These are phyloP conservation scores for Mesoligia furuncula DNA, from an alignment of 2,888 invertebrate species.

Conservation along the genomic window DNA sequence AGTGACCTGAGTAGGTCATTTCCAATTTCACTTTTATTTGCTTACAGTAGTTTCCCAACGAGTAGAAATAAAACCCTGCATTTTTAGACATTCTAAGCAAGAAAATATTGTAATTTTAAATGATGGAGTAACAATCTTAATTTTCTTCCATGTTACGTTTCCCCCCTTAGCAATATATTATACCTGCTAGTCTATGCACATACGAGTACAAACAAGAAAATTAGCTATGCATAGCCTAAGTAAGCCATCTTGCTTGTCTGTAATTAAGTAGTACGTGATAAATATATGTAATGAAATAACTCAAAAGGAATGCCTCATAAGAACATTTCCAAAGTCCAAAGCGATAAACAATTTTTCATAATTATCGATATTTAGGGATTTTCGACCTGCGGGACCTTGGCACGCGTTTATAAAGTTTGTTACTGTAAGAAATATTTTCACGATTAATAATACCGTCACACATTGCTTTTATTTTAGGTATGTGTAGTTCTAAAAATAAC, in stretches of 20 bases:
- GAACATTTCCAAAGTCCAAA: conserved; percentile 7
- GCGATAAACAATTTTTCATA: conserved; percentile 19
- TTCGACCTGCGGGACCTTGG: background rate
- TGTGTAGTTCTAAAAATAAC: background rate
- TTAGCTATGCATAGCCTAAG: background rate
- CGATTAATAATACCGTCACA: background rate
- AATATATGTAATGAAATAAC: conserved; percentile 25
- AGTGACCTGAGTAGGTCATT: background rate
- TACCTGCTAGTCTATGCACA: background rate
- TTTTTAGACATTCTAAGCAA: background rate
- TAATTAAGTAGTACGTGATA: conserved; percentile 29
- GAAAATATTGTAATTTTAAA: background rate
- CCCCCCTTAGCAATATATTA: background rate
- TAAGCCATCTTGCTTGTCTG: conserved; percentile 13
- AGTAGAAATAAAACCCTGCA: background rate
- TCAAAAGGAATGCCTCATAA: conserved; percentile 23
- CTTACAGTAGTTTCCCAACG: background rate
- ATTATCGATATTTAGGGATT: background rate
- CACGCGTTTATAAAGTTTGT: conserved; percentile 1
- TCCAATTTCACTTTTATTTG: background rate
- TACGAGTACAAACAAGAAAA: background rate
- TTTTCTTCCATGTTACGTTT: background rate
- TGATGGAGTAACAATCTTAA: no score
- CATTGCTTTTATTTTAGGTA: background rate
- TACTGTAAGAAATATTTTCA: conserved; percentile 13